Base-by-base conservation (phyloP, 1,140 invertebrate genomes). In the Drosophila melanogaster region DNA sequence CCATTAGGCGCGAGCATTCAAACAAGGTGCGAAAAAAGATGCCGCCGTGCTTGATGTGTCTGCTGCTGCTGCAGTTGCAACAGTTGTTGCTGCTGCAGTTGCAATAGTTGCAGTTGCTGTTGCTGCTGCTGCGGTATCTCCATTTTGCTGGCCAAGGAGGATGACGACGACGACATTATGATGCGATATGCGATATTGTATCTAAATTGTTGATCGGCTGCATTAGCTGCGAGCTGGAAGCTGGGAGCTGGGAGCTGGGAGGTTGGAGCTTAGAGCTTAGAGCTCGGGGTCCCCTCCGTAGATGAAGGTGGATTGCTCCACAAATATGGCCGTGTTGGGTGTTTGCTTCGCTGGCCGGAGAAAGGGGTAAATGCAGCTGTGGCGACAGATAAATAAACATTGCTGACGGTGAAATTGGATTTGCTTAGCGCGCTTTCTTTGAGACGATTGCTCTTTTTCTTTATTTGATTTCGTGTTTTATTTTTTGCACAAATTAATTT, bases 1-100 rank as follows among this genome's bases (percentile, higher is more conserved):
- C 73, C 79, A 89, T 89, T 89, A 89, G 79, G 80, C 79, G 79
- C 40, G 74, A 77, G 84, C 84, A 84, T 79, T 87, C 84, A 87
- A 89, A 89, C 84, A 89, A 89, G 84, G 84, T 89, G 84, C 85
- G 84, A 89, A 90, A 87, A 89, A 89, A 87, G 84, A 89, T 84
- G 84, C 85, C 84, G 85, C 85, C 81, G 75, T 77, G 72, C 44
- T 69, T 67, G 58, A 56, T 75, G 71, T 76, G 66, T 49, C 81
- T 78, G 74, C 66, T 15, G 62, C 60, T 44, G 59, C 12, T 2
- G 11, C 3, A 43, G 64, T 3, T 43, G 61, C 26, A 35, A 38
- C 11, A 43, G 37, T 33, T 49, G 24, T 43, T 24, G 24, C 47
- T 60, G 41, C 72, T 53, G 37, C 67, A 61, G 51, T 53, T 79